Base-by-base conservation (phyloP, 1,140 invertebrate species). In the Drosophila truncata region DNA sequence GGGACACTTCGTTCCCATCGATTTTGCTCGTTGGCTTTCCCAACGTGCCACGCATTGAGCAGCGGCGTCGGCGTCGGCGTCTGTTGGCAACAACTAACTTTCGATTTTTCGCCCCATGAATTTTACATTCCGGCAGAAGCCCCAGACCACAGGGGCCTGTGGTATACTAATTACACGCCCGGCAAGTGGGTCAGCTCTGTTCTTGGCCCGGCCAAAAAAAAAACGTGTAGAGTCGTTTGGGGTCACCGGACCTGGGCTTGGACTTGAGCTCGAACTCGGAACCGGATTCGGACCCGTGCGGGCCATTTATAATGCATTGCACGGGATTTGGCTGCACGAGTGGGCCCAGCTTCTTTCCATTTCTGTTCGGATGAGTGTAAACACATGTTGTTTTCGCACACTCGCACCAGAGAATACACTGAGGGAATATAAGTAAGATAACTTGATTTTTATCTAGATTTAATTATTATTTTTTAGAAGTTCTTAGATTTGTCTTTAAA, bases 71-170 rank as follows among this genome's bases (percentile, higher is more conserved):
- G 25, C 64, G 31, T n/a, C 64, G 27, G 20, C 27, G 61, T 10
- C 35, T 31, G 42, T 46, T 46, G 37, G 47, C 23, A 59, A 31
- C 46, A 54, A 62, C 69, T 75, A 78, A 88, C 83, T 87, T 87
- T 87, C 83, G 84, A 87, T 87, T 87, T 86, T 86, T 77, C 82
- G 82, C 82, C 71, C 61, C 82, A 86, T 78, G 65, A 82, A 79
- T 75, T 82, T 69, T 46, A 66, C 70, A 78, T 78, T 80, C 62
- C 60, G 7, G 20, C n/a, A n/a, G 5, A 29, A 11, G 47, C n/a
- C 27, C 27, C 31, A 16, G 11, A 16, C 47, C 25, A 11, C 9
- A 5, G 16, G 16, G 35, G 50, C 79, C 41, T 46, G 49, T 18
- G 67, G 63, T 39, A 41, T 41, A 80, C 80, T 87, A 87, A 87